A percentile compares a stretch with the other conserved stretches of the same genome.
phyloP scores from a whole-genome alignment of 53 echinoderm and acorn worm genomes.

The Glandiceps talaboti region DNA sequence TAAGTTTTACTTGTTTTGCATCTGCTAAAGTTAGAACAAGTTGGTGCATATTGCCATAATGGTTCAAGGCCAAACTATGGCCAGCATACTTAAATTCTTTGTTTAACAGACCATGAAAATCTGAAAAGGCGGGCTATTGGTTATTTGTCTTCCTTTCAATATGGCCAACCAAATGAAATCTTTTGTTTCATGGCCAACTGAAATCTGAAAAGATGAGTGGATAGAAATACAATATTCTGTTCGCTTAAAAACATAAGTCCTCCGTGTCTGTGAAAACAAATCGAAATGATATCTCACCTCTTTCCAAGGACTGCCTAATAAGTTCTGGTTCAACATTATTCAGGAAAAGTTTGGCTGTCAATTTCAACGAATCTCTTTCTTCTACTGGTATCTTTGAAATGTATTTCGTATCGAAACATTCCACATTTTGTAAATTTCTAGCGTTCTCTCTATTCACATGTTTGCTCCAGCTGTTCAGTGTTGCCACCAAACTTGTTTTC shows the following conservation, averaged over 20 bases:
- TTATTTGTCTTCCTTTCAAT: no score
- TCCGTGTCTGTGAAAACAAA: no score
- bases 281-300: constrained; percentile 51
- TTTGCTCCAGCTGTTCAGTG: constrained; percentile 12
- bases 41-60: no score
- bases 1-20: no score
- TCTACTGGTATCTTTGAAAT: constrained; percentile 10
- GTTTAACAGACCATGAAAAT: no score
- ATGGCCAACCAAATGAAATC: no score
- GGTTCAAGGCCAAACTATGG: no score
- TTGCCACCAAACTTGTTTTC: constrained; percentile 19
- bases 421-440: constrained; percentile 8
- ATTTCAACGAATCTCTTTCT: constrained; percentile 51
- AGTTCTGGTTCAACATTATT: constrained; percentile 62
- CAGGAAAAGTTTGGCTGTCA: constrained; percentile 78
- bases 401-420: constrained; percentile 13
- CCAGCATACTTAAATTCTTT: no score
- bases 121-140: no score
- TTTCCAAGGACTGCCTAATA: constrained; percentile 50
- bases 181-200: no score
- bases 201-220: background rate
- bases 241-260: background rate
- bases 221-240: background rate
- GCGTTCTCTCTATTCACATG: constrained; percentile 21
- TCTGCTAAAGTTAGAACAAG: no score